Percentiles rank a stretch among this genome's conserved stretches.
These are phyloP conservation scores for Liolophura sinensis DNA, from an alignment of 1,140 invertebrate genomes.

Conservation along the genomic window DNA sequence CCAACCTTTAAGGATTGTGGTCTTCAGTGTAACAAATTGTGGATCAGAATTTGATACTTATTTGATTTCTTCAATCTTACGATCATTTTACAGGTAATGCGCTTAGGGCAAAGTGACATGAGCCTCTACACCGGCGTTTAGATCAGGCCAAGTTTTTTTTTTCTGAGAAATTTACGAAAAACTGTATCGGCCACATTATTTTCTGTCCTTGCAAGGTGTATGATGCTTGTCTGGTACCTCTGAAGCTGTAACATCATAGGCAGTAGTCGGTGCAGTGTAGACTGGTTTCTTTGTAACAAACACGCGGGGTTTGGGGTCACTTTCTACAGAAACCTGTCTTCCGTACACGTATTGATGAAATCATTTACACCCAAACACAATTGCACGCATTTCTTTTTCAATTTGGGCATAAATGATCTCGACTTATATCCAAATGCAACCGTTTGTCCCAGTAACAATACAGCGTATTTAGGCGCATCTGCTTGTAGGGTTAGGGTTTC, in stretches of 20 bases:
- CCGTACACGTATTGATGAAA: slow-evolving; percentile 63
- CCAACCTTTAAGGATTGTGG: not conserved
- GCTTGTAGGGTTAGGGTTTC: slow-evolving; percentile 18
- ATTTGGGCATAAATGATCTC: too few species aligned
- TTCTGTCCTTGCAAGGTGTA: slow-evolving; percentile 19
- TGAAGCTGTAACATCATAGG: slow-evolving; percentile 35
- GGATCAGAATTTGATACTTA: slow-evolving; percentile 1
- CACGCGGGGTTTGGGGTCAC: slow-evolving; percentile 52
- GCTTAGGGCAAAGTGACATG: not conserved
- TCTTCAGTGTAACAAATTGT: not conserved
- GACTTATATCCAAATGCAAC: slow-evolving; percentile 26
- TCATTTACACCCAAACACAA: slow-evolving; percentile 60
- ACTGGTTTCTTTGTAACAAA: slow-evolving; percentile 32
- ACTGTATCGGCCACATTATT: slow-evolving; percentile 21
- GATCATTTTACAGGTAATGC: not conserved
- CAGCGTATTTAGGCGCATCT: slow-evolving; percentile 31
- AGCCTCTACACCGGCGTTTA: not conserved
- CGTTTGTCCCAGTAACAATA: too few species aligned
- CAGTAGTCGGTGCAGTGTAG: slow-evolving; percentile 25
- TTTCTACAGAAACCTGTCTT: slow-evolving; percentile 27
- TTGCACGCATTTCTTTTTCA: slow-evolving; percentile 63
- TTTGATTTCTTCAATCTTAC: not conserved
- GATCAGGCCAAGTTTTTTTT: not conserved
- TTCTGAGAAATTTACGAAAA: slow-evolving; percentile 3
- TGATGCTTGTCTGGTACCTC: slow-evolving; percentile 26